Evolutionary conservation across 2,797 vertebrate genomes (phyloP), one percentile per base, ranked within the genome.

Genomic region (Sebastes diploproa): DNA sequence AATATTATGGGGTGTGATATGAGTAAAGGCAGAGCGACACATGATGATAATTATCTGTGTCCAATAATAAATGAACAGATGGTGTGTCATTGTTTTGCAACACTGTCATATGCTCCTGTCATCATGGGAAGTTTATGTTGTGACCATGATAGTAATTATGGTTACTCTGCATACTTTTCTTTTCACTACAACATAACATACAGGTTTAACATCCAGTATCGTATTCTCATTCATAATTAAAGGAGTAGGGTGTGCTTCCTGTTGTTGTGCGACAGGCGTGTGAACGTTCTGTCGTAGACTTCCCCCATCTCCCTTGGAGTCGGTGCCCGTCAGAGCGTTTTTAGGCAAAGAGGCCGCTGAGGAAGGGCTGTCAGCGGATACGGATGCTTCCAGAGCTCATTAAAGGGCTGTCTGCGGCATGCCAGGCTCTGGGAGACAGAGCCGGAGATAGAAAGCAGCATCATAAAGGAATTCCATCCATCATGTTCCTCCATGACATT

Each of bases 401-500:
- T 94, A 94, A 92, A 92, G 85, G 80, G 75, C 88, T 93, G 92
- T 94, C 92, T 91, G 91, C 79, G 2, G 86, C 85, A 78, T 84
- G 88, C 91, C 89, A 90, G 86, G 88, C 90, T 92, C 85, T 61
- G 81, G 82, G 92, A 94, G 92, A 90, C 87, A 68, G 90, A 91
- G 91, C 82, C 77, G 63, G 89, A 90, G 91, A 95, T 87, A 86
- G 92, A 91, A 91, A 82, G 90, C 86, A 87, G 81, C 92, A 91
- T 93, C 90, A 94, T 90, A 91, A 93, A 94, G 91, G 90, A 93
- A 92, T 93, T 92, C 89, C 92, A 94, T 95, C 93, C 91, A 95
- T 94, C 94, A 95, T 89, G 81, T 86, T 88, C 84, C 82, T 86
- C 90, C 77, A 11, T 85, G 88, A 93, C 93, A 93, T 94, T 93